Conservation (phyloP, 1,140 invertebrate species). For the Rhyzopertha dominica region DNA sequence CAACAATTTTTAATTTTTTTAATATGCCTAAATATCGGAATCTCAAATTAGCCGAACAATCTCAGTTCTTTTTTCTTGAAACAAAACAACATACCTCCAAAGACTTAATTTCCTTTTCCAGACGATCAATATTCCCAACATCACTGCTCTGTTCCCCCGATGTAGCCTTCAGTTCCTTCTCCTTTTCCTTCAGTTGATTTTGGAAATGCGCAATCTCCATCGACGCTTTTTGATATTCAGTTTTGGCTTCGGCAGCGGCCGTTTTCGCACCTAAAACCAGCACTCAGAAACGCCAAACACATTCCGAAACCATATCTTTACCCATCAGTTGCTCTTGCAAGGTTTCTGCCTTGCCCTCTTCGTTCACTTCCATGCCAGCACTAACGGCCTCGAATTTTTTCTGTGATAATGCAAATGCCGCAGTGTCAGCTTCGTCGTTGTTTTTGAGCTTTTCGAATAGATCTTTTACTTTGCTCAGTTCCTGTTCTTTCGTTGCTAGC, state of each 20-base stretch:
- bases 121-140: too few species aligned
- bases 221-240: conserved; percentile 70
- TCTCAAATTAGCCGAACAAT: too few species aligned
- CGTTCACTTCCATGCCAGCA: conserved; percentile 71
- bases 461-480: conserved; percentile 60
- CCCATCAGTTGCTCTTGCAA: conserved; percentile 85
- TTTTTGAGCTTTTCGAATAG: conserved; percentile 67
- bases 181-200: conserved; percentile 62
- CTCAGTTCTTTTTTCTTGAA: too few species aligned
- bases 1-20: too few species aligned
- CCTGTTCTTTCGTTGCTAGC: conserved; percentile 59
- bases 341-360: conserved; percentile 78
- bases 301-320: conserved; percentile 41
- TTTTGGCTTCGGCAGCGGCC: conserved; percentile 69
- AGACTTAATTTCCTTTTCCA: too few species aligned
- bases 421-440: conserved; percentile 61
- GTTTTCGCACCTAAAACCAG: conserved; percentile 63
- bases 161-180: conserved; percentile 55
- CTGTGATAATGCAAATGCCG: conserved; percentile 68
- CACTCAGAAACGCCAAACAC: too few species aligned
- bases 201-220: conserved; percentile 72
- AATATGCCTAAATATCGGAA: too few species aligned
- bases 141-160: too few species aligned
- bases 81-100: conserved; percentile 25
- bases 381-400: conserved; percentile 78